phyloP scores from a whole-genome alignment of 2,797 vertebrate genomes.

The Crocidura indochinensis region DNA sequence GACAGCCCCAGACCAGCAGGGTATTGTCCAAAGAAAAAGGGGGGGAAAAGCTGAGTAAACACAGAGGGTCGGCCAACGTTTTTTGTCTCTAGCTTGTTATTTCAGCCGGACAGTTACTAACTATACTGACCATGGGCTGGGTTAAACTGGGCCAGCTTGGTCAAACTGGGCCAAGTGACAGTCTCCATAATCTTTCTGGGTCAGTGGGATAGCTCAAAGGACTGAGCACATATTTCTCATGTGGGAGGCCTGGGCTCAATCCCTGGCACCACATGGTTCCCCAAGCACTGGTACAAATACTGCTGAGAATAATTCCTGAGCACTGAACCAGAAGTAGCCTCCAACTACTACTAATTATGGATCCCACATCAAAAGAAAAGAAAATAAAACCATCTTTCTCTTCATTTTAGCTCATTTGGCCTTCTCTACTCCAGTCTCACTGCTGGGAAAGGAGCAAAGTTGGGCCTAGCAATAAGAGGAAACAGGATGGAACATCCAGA shows the following conservation, averaged over 20 bases:
- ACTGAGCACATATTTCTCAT: no score
- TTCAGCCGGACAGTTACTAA: conserved; percentile 88
- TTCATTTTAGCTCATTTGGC: conserved; percentile 45
- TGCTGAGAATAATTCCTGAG: no score
- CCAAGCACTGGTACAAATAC: no score
- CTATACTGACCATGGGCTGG: conserved; percentile 79
- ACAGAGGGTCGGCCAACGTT: conserved; percentile 85
- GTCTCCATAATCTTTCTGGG: background rate
- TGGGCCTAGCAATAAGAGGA: background rate
- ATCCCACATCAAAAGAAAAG: no score
- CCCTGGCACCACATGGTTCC: no score
- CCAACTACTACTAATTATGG: no score
- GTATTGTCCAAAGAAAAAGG: conserved; percentile 87
- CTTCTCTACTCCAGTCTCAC: conserved; percentile 72
- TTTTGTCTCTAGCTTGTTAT: conserved; percentile 87
- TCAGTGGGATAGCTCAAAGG: no score
- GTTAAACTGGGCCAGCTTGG: conserved; percentile 12
- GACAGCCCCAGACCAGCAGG: conserved; percentile 87
- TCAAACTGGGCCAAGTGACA: background rate
- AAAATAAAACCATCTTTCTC: background rate
- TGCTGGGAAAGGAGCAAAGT: conserved; percentile 59
- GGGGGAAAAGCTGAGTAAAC: conserved; percentile 90
- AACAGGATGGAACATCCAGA: conserved; percentile 25
- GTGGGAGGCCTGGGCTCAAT: no score
- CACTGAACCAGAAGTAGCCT: no score